Evolutionary conservation across 2,888 invertebrate species (phyloP).

Genomic region (Xanthostigma xanthostigma): DNA sequence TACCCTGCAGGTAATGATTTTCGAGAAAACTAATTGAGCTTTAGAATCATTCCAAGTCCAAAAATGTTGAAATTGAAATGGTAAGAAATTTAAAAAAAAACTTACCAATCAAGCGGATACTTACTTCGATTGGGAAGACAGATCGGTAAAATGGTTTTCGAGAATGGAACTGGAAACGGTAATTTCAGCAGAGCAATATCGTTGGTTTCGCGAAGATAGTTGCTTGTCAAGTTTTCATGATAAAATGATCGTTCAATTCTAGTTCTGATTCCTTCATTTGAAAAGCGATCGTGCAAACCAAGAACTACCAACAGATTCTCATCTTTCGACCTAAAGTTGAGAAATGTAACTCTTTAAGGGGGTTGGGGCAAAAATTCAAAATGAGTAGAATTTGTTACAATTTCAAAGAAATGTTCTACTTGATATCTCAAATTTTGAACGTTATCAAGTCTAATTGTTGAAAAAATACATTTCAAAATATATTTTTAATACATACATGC

Average conservation of each 20-base stretch:
- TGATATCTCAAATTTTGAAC: too few species aligned
- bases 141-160: constrained; percentile 31
- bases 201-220: constrained; percentile 36
- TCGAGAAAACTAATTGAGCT: too few species aligned
- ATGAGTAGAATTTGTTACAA: too few species aligned
- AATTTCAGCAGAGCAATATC: constrained; percentile 41
- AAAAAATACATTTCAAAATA: too few species aligned
- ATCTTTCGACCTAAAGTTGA: constrained; percentile 27
- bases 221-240: constrained; percentile 34
- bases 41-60: too few species aligned
- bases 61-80: too few species aligned
- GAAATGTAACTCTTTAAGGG: not conserved
- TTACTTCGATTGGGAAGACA: constrained; percentile 36
- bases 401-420: too few species aligned
- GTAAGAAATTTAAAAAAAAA: too few species aligned
- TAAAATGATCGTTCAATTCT: constrained; percentile 28
- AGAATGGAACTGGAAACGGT: constrained; percentile 28
- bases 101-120: not conserved
- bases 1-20: not conserved
- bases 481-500: too few species aligned
- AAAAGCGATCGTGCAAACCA: constrained; percentile 29
- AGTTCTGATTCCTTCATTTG: constrained; percentile 25
- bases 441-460: too few species aligned
- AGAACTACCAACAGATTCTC: constrained; percentile 28
- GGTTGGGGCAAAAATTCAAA: too few species aligned